phyloP scores from a whole-genome alignment of 2,113 vertebrate species.

The Addax nasomaculatus region DNA sequence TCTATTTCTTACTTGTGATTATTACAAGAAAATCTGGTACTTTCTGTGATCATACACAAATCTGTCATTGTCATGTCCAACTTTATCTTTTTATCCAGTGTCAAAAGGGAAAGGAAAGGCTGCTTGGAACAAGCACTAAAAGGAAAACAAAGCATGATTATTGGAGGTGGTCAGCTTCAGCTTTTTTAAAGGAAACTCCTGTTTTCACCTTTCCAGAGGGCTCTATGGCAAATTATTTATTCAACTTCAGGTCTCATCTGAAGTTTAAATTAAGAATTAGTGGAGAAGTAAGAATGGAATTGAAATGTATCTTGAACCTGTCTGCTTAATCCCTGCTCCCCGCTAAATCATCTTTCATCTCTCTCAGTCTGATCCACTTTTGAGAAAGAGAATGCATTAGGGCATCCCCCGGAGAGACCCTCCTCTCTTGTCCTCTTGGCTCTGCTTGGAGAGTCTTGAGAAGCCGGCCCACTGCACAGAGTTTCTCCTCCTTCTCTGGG shows the following conservation, averaged over 20 bases:
- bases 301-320: neutral
- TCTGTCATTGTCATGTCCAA: constrained; percentile 72
- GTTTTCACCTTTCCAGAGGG: constrained; percentile 67
- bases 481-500: neutral
- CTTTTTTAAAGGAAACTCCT: constrained; percentile 23
- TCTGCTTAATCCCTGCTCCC: neutral
- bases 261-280: constrained; percentile 28
- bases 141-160: constrained; percentile 58
- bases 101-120: constrained; percentile 62
- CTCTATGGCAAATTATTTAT: constrained; percentile 54
- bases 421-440: neutral
- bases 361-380: neutral
- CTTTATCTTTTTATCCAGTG: constrained; percentile 72
- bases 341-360: neutral
- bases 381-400: neutral
- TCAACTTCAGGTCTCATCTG: constrained; percentile 31
- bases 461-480: neutral
- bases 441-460: neutral
- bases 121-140: constrained; percentile 52
- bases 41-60: constrained; percentile 76
- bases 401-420: neutral
- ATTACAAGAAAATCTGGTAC: constrained; percentile 76
- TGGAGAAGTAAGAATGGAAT: neutral
- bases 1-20: constrained; percentile 80
- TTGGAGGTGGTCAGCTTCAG: constrained; percentile 50